Evolutionary conservation across 2,113 vertebrate species (phyloP).

Genomic region (Laticauda laticaudata): DNA sequence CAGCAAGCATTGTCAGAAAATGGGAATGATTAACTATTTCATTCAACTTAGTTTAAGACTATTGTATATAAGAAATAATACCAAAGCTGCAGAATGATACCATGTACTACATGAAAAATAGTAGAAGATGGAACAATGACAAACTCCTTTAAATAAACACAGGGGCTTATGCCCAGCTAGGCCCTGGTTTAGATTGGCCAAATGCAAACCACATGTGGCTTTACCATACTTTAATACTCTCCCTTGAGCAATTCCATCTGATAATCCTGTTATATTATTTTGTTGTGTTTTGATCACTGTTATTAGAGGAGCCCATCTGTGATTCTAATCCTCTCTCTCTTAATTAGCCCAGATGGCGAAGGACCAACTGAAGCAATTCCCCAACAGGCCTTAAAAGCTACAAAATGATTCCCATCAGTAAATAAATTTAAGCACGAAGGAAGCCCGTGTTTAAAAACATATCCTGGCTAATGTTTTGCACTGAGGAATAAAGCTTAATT

Average conservation of each 20-base stretch:
- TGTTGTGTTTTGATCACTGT: conserved; percentile 37
- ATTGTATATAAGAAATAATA: neutral
- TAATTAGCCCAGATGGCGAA: conserved; percentile 41
- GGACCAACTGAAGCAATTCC: conserved; percentile 24
- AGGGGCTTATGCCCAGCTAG: neutral
- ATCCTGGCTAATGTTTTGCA: conserved; percentile 22
- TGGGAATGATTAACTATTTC: neutral
- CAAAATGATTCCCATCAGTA: conserved; percentile 10
- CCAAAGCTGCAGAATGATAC: neutral
- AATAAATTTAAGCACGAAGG: conserved; percentile 24
- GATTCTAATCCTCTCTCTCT: conserved; percentile 28
- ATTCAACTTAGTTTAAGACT: neutral
- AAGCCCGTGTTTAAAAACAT: conserved; percentile 15
- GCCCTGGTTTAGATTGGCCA: conserved; percentile 13
- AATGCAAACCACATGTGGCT: conserved; percentile 3
- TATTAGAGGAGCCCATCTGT: conserved; percentile 39
- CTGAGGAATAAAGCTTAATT: conserved; percentile 28
- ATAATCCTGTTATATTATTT: conserved; percentile 42
- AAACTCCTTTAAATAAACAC: neutral
- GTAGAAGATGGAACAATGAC: neutral
- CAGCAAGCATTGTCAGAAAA: neutral
- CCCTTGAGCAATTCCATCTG: conserved; percentile 27
- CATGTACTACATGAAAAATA: neutral
- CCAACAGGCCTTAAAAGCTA: conserved; percentile 25
- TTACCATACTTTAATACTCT: conserved; percentile 18